Conservation (phyloP, 2,797 vertebrate species). For the Myotis findleyi region DNA sequence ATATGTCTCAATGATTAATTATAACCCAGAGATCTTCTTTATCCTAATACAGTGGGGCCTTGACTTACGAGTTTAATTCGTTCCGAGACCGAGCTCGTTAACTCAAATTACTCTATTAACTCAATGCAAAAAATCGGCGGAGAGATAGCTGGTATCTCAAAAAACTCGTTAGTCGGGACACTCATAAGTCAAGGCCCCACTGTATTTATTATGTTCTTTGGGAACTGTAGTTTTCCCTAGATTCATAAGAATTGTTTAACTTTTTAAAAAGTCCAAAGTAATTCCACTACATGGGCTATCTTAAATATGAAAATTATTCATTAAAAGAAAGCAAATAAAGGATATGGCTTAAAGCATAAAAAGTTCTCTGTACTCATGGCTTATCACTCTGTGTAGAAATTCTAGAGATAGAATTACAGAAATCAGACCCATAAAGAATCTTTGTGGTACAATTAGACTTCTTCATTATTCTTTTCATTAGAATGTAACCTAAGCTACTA, state of each 20-base stretch:
- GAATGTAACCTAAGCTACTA: neutral
- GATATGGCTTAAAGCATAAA: neutral
- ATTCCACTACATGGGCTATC: neutral
- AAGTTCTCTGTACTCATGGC: neutral
- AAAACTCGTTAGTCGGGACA: too few species aligned
- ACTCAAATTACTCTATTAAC: too few species aligned
- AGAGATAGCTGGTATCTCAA: too few species aligned
- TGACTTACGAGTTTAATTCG: too few species aligned
- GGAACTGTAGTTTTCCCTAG: neutral
- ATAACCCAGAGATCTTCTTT: neutral
- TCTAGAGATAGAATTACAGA: slow-evolving; percentile 44
- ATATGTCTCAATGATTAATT: slow-evolving; percentile 10
- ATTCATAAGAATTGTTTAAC: slow-evolving; percentile 29
- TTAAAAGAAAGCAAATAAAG: neutral
- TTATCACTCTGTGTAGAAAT: neutral
- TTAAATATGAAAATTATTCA: neutral
- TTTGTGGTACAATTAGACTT: neutral
- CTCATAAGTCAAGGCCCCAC: too few species aligned
- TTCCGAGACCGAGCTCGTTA: too few species aligned
- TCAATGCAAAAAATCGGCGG: too few species aligned
- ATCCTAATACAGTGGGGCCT: neutral
- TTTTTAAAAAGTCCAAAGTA: slow-evolving; percentile 20
- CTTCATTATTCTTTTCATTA: slow-evolving; percentile 14
- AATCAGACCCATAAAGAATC: slow-evolving; percentile 14
- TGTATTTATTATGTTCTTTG: neutral